Conservation (phyloP, 2,113 vertebrate genomes). For the Scomber scombrus region DNA sequence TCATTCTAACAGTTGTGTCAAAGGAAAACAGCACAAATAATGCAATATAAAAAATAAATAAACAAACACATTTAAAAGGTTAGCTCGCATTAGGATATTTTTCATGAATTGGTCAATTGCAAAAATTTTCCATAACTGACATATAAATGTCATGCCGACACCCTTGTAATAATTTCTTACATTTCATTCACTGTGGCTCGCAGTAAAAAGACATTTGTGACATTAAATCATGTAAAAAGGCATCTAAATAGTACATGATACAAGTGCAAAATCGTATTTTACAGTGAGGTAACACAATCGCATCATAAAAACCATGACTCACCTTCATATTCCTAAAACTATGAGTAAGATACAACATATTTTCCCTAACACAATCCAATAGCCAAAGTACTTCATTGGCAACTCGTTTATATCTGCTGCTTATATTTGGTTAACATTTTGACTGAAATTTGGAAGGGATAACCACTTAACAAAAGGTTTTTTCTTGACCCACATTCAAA, state of each 20-base stretch:
- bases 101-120: conserved; percentile 40
- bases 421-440: conserved; percentile 53
- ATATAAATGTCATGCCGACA: conserved; percentile 31
- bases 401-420: conserved; percentile 30
- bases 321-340: conserved; percentile 55
- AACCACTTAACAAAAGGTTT: conserved; percentile 46
- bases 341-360: conserved; percentile 44
- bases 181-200: conserved; percentile 51
- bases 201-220: conserved; percentile 68
- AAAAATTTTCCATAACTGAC: conserved; percentile 33
- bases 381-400: conserved; percentile 34
- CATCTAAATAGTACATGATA: conserved; percentile 79
- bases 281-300: conserved; percentile 83
- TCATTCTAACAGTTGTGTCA: conserved; percentile 7
- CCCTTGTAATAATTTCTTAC: conserved; percentile 42
- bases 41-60: conserved; percentile 52
- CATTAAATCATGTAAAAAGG: conserved; percentile 74
- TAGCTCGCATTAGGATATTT: conserved; percentile 50
- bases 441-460: conserved; percentile 40
- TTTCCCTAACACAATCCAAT: conserved; percentile 40
- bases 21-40: conserved; percentile 45
- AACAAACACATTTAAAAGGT: conserved; percentile 49
- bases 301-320: conserved; percentile 67
- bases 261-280: conserved; percentile 83
- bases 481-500: conserved; percentile 23